phyloP scores from a whole-genome alignment of 2,113 vertebrate species.

The Xiphophorus hellerii region DNA sequence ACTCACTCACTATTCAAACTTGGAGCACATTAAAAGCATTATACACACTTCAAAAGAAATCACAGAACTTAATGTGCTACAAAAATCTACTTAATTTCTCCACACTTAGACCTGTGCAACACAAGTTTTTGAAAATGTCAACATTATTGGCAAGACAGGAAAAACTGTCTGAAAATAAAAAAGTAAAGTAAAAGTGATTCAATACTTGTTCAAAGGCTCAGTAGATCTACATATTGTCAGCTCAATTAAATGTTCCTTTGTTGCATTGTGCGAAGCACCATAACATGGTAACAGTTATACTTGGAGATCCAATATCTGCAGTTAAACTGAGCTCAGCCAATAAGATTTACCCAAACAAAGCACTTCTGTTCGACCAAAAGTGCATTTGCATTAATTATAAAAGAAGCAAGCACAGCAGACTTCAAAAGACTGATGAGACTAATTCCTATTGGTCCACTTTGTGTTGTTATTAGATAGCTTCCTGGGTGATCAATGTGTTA shows the following conservation, averaged over 20 bases:
- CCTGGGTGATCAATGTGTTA: slow-evolving; percentile 69
- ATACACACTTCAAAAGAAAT: no score
- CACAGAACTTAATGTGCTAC: no score
- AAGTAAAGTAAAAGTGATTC: not conserved
- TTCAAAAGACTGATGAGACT: slow-evolving; percentile 58
- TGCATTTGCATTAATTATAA: slow-evolving; percentile 46
- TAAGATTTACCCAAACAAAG: slow-evolving; percentile 16
- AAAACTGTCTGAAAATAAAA: not conserved
- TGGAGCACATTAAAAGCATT: no score
- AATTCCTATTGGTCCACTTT: slow-evolving; percentile 49
- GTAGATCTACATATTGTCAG: not conserved
- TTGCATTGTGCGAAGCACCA: not conserved
- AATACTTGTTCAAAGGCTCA: not conserved
- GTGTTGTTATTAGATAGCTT: slow-evolving; percentile 62
- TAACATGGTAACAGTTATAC: not conserved
- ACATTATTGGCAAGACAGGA: not conserved
- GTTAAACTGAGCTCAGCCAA: slow-evolving; percentile 7
- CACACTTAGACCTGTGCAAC: not conserved
- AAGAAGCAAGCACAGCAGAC: slow-evolving; percentile 52
- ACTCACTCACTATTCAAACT: not conserved
- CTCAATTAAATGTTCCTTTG: not conserved
- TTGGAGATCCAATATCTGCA: not conserved
- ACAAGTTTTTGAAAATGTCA: not conserved
- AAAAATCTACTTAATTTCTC: not conserved
- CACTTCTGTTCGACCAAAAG: slow-evolving; percentile 24